Percentiles rank a stretch among this genome's conserved stretches.
These are phyloP conservation scores for Tipula helvola DNA, from an alignment of 2,888 invertebrate species.

Conservation along the genomic window DNA sequence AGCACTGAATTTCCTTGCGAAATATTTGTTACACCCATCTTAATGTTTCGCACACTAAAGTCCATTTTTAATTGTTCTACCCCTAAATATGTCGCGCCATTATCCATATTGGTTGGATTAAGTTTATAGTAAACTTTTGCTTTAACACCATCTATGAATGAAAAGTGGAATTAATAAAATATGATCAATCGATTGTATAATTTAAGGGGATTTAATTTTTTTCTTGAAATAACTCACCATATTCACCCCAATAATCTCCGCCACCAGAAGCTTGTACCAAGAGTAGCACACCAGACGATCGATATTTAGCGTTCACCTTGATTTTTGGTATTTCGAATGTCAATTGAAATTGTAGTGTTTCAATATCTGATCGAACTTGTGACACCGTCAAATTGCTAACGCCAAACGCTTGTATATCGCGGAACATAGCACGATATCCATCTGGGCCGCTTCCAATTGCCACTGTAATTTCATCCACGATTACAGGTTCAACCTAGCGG, in stretches of 20 bases:
- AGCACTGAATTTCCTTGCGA: slow-evolving; percentile 68
- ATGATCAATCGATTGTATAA: not conserved
- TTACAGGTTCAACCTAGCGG: slow-evolving; percentile 55
- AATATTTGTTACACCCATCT: slow-evolving; percentile 76
- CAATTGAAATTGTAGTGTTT: slow-evolving; percentile 68
- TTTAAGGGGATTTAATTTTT: not conserved
- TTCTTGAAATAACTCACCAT: slow-evolving; percentile 41
- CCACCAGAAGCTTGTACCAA: slow-evolving; percentile 72
- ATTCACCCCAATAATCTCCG: slow-evolving; percentile 83
- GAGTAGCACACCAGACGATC: slow-evolving; percentile 66
- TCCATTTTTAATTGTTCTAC: slow-evolving; percentile 73
- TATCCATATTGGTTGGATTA: slow-evolving; percentile 38
- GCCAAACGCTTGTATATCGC: slow-evolving; percentile 66
- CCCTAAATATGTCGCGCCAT: slow-evolving; percentile 54
- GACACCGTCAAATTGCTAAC: slow-evolving; percentile 70
- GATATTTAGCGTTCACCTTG: slow-evolving; percentile 63
- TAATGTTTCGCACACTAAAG: slow-evolving; percentile 68
- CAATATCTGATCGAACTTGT: slow-evolving; percentile 53
- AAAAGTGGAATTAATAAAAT: slow-evolving; percentile 9
- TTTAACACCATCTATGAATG: slow-evolving; percentile 57
- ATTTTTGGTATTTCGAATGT: slow-evolving; percentile 70
- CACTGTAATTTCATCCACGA: slow-evolving; percentile 73
- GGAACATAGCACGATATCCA: slow-evolving; percentile 69
- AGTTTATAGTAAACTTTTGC: slow-evolving; percentile 76
- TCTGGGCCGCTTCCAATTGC: slow-evolving; percentile 69